phyloP scores from a whole-genome alignment of 2,888 invertebrate genomes.

The Ochropleura leucogaster region DNA sequence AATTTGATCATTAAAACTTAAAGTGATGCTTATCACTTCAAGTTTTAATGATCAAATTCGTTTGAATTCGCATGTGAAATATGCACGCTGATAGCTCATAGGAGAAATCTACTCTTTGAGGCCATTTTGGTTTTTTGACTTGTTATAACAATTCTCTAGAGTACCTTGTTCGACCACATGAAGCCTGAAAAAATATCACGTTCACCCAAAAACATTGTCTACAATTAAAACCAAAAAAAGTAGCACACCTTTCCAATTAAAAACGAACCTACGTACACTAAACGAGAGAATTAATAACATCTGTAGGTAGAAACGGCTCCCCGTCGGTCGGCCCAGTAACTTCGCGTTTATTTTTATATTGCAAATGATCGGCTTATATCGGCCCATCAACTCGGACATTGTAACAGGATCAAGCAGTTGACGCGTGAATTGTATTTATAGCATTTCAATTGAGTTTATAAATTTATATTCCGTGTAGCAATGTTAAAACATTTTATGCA shows the following conservation, averaged over 20 bases:
- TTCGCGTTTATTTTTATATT: conserved; percentile 77
- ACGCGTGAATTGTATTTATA: conserved; percentile 84
- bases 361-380: conserved; percentile 87
- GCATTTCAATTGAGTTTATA: conserved; percentile 81
- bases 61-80: neutral
- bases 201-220: neutral
- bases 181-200: neutral
- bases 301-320: conserved; percentile 47
- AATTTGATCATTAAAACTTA: neutral
- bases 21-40: too few relatives aligned
- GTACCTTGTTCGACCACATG: neutral
- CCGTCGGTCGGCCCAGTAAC: conserved; percentile 52
- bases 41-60: too few relatives aligned
- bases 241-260: conserved; percentile 42
- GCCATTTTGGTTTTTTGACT: neutral
- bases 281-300: conserved; percentile 59
- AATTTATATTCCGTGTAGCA: conserved; percentile 62
- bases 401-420: conserved; percentile 86
- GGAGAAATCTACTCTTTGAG: neutral
- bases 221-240: conserved; percentile 21
- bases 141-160: neutral
- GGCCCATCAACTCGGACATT: conserved; percentile 84
- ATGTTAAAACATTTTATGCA: conserved; percentile 55
- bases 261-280: conserved; percentile 34
- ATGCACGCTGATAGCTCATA: neutral